phyloP scores from a whole-genome alignment of 2,113 vertebrate species.

The Limanda limanda region DNA sequence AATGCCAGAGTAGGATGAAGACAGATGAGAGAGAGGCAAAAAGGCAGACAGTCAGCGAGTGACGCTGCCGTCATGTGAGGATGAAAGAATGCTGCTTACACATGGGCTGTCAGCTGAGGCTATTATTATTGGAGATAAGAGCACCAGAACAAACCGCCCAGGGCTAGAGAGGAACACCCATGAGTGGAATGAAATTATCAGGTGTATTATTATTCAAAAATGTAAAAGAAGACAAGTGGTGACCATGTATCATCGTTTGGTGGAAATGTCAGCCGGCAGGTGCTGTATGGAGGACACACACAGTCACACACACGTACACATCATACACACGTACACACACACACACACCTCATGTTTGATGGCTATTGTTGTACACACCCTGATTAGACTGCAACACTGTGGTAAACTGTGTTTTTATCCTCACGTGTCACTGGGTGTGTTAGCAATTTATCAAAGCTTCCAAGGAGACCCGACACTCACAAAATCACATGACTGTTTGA shows the following conservation, averaged over 20 bases:
- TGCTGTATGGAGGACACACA: background rate
- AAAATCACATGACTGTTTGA: background rate
- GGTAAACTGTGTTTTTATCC: background rate
- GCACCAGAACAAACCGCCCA: constrained; percentile 69
- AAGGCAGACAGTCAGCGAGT: constrained; percentile 27
- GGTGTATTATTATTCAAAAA: constrained; percentile 7
- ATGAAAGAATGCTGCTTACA: constrained; percentile 78
- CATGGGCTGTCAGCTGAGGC: constrained; percentile 75
- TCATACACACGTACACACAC: background rate
- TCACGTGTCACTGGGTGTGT: constrained; percentile 8
- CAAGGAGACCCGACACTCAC: background rate
- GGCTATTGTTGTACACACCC: constrained; percentile 2
- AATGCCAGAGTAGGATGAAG: background rate
- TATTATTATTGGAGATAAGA: constrained; percentile 78
- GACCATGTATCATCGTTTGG: background rate
- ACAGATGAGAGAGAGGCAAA: constrained; percentile 9
- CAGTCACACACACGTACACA: no score
- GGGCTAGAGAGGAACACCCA: constrained; percentile 44
- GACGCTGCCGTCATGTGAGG: constrained; percentile 77
- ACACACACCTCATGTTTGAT: background rate
- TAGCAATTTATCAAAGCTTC: background rate
- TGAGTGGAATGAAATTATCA: constrained; percentile 36
- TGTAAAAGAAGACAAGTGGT: background rate
- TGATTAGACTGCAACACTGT: constrained; percentile 11
- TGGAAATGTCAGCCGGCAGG: background rate